Percentiles rank a stretch among this genome's conserved stretches.
Evolutionary conservation across 1,140 invertebrate genomes (phyloP).

Genomic region (Neocloeon triangulifer): DNA sequence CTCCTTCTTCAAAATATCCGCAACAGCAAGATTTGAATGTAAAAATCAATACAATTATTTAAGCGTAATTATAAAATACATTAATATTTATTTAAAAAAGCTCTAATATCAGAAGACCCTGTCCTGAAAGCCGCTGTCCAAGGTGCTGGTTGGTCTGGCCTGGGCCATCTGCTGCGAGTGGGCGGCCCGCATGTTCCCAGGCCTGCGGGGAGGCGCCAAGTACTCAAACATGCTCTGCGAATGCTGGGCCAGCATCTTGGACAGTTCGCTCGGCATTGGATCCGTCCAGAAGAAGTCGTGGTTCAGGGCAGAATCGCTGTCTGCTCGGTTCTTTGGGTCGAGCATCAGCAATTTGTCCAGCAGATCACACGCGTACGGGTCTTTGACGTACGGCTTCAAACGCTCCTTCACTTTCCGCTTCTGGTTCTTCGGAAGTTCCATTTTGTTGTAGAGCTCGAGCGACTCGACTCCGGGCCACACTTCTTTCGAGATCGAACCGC

Average conservation of each 20-base stretch:
- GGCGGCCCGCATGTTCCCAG: conserved; percentile 41
- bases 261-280: conserved; percentile 80
- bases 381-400: conserved; percentile 78
- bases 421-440: conserved; percentile 77
- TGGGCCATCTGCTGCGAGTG: conserved; percentile 33
- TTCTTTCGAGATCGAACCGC: conserved; percentile 84
- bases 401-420: conserved; percentile 80
- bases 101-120: conserved; percentile 41
- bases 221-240: conserved; percentile 94
- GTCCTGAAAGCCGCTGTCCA: conserved; percentile 51
- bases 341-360: conserved; percentile 80
- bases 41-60: no score
- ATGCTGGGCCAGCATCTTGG: conserved; percentile 82
- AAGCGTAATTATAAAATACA: no score
- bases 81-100: no score
- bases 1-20: no score
- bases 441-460: conserved; percentile 74
- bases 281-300: conserved; percentile 98
- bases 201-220: conserved; percentile 55
- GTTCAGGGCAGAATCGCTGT: conserved; percentile 83
- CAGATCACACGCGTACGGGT: conserved; percentile 77
- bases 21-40: no score
- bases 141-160: conserved; percentile 24
- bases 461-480: conserved; percentile 89
- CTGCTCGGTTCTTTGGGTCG: conserved; percentile 75